phyloP scores from a whole-genome alignment of 2,113 vertebrate genomes.

The Larimichthys crocea region DNA sequence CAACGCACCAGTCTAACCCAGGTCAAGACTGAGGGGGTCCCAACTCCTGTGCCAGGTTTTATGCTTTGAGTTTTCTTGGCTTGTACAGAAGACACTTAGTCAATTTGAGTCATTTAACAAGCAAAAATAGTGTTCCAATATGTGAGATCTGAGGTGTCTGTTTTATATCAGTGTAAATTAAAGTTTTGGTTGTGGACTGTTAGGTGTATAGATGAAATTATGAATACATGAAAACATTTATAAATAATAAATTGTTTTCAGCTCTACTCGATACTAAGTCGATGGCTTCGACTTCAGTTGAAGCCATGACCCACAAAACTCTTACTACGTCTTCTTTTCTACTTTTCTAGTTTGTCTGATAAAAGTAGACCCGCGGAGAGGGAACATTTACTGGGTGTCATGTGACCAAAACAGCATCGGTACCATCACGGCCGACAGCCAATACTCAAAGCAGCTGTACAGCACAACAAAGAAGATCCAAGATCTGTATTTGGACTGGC shows the following conservation, averaged over 20 bases:
- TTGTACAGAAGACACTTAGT: background rate
- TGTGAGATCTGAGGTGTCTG: background rate
- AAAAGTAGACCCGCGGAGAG: constrained; percentile 85
- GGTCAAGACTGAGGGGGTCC: constrained; percentile 79
- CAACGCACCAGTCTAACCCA: constrained; percentile 75
- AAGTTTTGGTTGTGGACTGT: background rate
- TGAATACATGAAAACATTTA: no score
- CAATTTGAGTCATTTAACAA: no score
- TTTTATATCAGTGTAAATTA: background rate
- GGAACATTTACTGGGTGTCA: constrained; percentile 88
- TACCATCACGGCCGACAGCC: constrained; percentile 56
- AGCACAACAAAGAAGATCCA: constrained; percentile 75
- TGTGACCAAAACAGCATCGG: constrained; percentile 86
- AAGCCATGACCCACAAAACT: background rate
- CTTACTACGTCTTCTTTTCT: no score
- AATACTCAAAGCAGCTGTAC: constrained; percentile 77
- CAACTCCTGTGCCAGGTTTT: constrained; percentile 83
- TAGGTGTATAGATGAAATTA: no score
- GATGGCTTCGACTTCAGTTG: no score
- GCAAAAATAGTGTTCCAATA: no score
- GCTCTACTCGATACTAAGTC: background rate
- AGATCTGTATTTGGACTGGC: constrained; percentile 88
- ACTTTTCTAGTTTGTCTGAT: constrained; percentile 85
- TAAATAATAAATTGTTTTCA: background rate
- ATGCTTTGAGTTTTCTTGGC: background rate